Percentiles rank a stretch among this genome's conserved stretches.
Conservation (phyloP, 2,797 vertebrate species). For the Tarsius wallacei region DNA sequence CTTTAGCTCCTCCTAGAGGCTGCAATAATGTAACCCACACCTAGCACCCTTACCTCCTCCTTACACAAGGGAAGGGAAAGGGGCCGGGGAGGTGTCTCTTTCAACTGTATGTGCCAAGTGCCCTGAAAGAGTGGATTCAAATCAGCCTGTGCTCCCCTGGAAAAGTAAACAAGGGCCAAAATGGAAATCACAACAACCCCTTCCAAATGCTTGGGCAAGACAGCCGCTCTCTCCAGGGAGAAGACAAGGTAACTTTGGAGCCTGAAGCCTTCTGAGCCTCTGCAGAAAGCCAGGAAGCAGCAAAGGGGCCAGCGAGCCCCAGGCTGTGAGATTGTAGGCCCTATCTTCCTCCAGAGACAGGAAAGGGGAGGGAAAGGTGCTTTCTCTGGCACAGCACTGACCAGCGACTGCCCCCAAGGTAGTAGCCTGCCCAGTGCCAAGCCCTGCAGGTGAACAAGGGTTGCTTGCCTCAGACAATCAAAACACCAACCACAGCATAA, state of each 20-base stretch:
- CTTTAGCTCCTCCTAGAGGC: slow-evolving; percentile 74
- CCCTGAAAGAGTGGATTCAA: background rate
- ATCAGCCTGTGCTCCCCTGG: background rate
- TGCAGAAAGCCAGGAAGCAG: background rate
- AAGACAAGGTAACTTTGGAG: background rate
- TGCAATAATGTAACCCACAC: no score
- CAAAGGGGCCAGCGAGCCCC: background rate
- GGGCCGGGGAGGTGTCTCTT: no score
- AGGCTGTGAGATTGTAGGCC: background rate
- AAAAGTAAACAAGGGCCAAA: background rate
- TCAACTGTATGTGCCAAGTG: background rate
- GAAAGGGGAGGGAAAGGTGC: background rate
- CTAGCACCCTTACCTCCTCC: background rate
- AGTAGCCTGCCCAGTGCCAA: background rate
- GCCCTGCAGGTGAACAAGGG: background rate
- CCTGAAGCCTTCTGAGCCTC: background rate
- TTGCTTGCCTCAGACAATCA: background rate
- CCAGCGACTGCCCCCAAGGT: background rate
- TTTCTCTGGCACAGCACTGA: background rate
- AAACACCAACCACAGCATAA: background rate
- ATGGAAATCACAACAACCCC: background rate
- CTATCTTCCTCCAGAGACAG: background rate
- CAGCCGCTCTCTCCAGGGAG: background rate
- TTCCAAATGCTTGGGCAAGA: background rate
- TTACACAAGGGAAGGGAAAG: background rate